Conservation (phyloP, 2,113 vertebrate species). For the Pangasianodon gigas region DNA sequence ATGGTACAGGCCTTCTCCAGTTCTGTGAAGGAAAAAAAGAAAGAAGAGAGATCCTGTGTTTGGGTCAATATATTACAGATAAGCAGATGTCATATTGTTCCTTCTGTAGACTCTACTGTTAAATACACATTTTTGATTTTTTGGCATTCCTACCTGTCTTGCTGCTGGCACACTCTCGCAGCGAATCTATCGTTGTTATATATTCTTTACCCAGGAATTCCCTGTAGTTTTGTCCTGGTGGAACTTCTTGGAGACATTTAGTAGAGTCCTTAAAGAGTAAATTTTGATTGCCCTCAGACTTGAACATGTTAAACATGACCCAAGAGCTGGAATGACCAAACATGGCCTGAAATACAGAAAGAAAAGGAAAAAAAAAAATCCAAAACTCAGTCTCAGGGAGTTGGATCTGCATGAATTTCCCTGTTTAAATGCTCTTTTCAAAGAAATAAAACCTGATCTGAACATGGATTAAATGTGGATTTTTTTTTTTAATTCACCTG, state of each 20-base stretch:
- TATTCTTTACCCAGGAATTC: slow-evolving; percentile 66
- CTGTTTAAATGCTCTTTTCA: neutral
- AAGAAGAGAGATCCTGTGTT: neutral
- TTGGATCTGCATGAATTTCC: neutral
- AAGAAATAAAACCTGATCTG: neutral
- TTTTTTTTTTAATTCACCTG: slow-evolving; percentile 61
- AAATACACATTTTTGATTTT: neutral
- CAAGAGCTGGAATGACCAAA: slow-evolving; percentile 21
- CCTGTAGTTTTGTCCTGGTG: neutral
- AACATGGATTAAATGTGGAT: neutral
- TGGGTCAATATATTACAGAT: neutral
- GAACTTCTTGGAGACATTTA: slow-evolving; percentile 71
- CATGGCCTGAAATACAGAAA: slow-evolving; percentile 51
- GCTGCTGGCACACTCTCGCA: slow-evolving; percentile 56
- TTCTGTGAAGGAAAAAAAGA: slow-evolving; percentile 33
- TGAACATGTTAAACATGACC: slow-evolving; percentile 63
- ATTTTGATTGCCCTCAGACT: slow-evolving; percentile 64
- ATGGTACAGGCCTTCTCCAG: slow-evolving; percentile 42
- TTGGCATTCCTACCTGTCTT: slow-evolving; percentile 67
- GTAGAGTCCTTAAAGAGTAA: slow-evolving; percentile 79
- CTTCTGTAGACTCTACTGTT: neutral
- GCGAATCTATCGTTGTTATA: slow-evolving; percentile 53
- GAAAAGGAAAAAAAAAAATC: neutral
- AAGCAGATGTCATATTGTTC: neutral
- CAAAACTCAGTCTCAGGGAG: neutral